These are phyloP conservation scores for Perdita meconis DNA, from an alignment of 2,888 invertebrate genomes.

Conservation along the genomic window DNA sequence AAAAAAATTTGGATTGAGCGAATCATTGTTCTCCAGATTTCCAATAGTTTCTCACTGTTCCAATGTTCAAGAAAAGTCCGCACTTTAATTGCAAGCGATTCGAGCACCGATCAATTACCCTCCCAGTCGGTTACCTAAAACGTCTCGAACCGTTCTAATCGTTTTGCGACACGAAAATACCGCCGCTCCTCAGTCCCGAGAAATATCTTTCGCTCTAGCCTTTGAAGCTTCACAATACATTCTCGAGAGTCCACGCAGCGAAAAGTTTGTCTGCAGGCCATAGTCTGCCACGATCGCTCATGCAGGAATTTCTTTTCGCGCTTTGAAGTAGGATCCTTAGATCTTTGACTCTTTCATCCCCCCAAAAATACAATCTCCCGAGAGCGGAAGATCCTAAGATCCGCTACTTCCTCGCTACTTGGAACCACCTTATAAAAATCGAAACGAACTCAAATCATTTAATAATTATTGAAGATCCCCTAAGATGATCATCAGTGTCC, in stretches of 20 bases:
- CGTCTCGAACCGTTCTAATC: not conserved
- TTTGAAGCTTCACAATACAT: constrained; percentile 10
- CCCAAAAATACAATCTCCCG: constrained; percentile 6
- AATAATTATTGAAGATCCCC: no score
- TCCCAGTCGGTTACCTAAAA: not conserved
- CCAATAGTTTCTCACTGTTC: not conserved
- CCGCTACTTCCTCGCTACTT: no score
- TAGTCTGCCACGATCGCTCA: constrained; percentile 6
- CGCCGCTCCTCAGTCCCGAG: not conserved
- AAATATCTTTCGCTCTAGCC: not conserved
- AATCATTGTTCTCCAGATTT: no score
- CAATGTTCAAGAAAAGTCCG: not conserved
- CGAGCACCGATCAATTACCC: constrained; percentile 1
- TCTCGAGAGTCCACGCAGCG: constrained; percentile 1
- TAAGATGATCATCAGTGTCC: constrained; percentile 21
- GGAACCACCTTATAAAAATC: no score
- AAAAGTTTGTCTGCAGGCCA: constrained; percentile 6
- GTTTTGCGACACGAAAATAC: constrained; percentile 12
- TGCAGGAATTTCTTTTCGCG: constrained; percentile 5
- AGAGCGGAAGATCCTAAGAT: not conserved
- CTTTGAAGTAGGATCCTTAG: constrained; percentile 26
- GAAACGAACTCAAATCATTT: no score
- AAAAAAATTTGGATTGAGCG: no score
- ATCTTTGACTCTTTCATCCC: not conserved
- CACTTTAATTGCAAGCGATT: constrained; percentile 1